Conservation (phyloP, 2,113 vertebrate species). For the Murina feae region DNA sequence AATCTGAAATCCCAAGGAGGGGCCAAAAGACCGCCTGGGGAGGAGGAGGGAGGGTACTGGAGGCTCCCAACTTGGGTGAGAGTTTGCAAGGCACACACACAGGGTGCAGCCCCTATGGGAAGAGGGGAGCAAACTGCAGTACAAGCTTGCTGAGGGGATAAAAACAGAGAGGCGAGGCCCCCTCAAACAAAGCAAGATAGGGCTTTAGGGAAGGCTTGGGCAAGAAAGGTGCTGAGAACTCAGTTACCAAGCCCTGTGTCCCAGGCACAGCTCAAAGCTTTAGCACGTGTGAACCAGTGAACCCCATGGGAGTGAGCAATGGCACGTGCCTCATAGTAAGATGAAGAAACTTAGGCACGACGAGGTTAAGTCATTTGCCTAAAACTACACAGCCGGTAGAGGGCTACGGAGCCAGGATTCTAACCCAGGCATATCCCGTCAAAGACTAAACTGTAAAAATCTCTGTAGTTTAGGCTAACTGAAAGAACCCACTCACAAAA, state of each 20-base stretch:
- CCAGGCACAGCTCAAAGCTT: not conserved
- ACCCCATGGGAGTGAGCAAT: not conserved
- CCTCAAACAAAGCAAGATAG: not conserved
- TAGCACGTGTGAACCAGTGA: not conserved
- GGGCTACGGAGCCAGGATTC: not conserved
- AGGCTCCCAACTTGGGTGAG: not conserved
- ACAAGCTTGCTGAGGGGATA: not conserved
- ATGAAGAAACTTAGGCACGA: not conserved
- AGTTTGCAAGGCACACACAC: fast-evolving
- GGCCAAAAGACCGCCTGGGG: not conserved
- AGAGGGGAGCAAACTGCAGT: not conserved
- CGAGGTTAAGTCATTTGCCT: not conserved
- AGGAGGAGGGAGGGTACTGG: too few relatives aligned
- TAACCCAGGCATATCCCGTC: not conserved
- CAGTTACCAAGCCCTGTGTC: not conserved
- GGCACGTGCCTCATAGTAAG: fast-evolving
- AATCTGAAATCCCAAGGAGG: not conserved
- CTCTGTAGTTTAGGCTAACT: not conserved
- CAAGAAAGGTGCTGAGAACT: not conserved
- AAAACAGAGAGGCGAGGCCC: not conserved
- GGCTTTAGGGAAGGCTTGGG: not conserved
- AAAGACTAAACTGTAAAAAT: not conserved
- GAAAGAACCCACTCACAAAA: not conserved
- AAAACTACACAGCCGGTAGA: not conserved
- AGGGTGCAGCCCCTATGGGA: too few relatives aligned